phyloP scores from a whole-genome alignment of 2,888 invertebrate genomes.

The Isotomurus palustris region DNA sequence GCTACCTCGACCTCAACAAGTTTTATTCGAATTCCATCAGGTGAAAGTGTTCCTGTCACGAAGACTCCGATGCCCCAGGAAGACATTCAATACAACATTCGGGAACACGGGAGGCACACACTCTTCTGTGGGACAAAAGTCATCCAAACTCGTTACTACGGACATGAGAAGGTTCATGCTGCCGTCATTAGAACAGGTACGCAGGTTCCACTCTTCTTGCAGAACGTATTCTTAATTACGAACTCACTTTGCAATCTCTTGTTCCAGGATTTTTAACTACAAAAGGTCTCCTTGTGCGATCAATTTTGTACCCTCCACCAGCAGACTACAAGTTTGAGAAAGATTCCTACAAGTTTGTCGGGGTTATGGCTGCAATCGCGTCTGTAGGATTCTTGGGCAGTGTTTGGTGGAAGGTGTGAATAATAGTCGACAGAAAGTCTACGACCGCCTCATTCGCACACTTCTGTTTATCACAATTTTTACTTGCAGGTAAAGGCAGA shows the following conservation, averaged over 20 bases:
- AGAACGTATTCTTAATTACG: no score
- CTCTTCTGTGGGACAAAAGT: background rate
- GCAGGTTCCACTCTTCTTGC: background rate
- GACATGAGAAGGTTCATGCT: background rate
- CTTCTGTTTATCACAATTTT: no score
- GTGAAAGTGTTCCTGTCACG: background rate
- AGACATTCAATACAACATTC: background rate
- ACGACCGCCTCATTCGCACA: no score
- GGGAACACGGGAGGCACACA: background rate
- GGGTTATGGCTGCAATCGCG: background rate
- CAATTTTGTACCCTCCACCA: background rate
- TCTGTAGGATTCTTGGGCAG: background rate
- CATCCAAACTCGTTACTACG: background rate
- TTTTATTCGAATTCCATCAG: background rate
- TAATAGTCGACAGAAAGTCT: no score
- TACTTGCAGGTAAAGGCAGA: no score
- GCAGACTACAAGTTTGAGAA: slow-evolving; percentile 1
- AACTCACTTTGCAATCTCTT: no score
- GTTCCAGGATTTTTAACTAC: background rate
- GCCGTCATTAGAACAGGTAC: background rate
- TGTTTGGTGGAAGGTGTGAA: background rate
- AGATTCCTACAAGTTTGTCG: background rate
- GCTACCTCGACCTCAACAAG: background rate
- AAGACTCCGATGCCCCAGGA: background rate
- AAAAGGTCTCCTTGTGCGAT: background rate